Evolutionary conservation across 37 sponge, comb jelly and placozoan genomes (phyloP), one percentile per base, ranked within the genome.

Genomic region (Hormiphora californensis): DNA sequence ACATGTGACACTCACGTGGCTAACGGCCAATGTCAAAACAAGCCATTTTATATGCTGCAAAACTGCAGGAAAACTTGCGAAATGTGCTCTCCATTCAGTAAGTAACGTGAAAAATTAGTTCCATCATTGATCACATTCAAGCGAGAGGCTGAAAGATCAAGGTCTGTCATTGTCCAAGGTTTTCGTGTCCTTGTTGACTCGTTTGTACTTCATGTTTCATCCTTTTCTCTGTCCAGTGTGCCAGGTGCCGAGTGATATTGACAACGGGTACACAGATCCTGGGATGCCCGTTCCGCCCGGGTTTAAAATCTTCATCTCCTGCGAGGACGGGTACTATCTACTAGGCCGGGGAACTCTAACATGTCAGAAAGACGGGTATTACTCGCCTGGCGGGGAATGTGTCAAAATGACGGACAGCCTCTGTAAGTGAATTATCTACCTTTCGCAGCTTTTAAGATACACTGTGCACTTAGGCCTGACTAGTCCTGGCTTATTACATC

Each of bases 241-340:
- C 61, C 61, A 57, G n/a, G 61, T 57, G n/a, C 61, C 61, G 27
- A 57, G 61, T 57, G 61, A 57, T 30, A 57, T 57, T 28, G 61
- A 57, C 4, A 23, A 57, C 61, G 61, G 61, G 61, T 57, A 57
- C 61, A 57, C 61, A 4, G 61, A 57, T 15, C 61, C 61, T 4
- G 61, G 61, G 7, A 57, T 57, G 61, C 61, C 61, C n/a, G 61
- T 57, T 28, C 61, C 61, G 3, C 61, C 61, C n/a, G 61, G 61
- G 5, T 57, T 57, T 12, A 57, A 57, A 30, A 57, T 57, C 23
- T 57, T 57, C 27, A 57, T 57, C 61, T 57, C 61, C 61, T 57
- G 61, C 27, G 61, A 57, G n/a, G 61, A 57, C n/a, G 27, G 61
- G n/a, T 57, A 57, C 27, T 57, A 57, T 57, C n/a, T 57, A 30